Evolutionary conservation across 2,113 vertebrate genomes (phyloP).

Genomic region (Elanoides forficatus): DNA sequence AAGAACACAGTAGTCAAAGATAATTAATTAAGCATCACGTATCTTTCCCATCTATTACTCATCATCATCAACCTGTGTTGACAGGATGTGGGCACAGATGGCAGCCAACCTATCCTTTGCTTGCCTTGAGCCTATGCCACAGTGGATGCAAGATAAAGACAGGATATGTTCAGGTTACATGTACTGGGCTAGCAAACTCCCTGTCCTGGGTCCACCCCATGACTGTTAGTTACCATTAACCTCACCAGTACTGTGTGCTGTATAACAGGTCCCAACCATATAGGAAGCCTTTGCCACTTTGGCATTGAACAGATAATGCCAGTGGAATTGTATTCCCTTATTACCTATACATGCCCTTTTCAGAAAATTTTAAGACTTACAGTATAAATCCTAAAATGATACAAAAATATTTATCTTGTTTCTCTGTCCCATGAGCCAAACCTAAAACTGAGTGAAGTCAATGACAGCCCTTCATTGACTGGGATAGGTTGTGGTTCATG

Average conservation of each 20-base stretch:
- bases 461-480: neutral
- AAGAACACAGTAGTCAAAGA: neutral
- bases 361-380: neutral
- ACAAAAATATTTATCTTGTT: neutral
- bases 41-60: conserved; percentile 60
- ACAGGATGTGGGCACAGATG: neutral
- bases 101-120: neutral
- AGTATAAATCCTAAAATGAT: neutral
- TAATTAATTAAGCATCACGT: conserved; percentile 34
- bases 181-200: neutral
- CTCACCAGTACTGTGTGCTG: neutral
- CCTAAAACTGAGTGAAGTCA: neutral
- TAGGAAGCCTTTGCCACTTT: neutral
- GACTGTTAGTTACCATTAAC: neutral
- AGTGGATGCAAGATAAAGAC: neutral
- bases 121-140: neutral
- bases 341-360: neutral
- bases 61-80: conserved; percentile 33
- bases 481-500: neutral
- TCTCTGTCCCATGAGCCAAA: neutral
- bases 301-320: neutral
- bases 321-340: neutral
- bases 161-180: neutral
- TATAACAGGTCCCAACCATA: neutral
- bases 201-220: neutral